Conservation (phyloP, 2,888 invertebrate genomes). For the Cheilosia vulpina region DNA sequence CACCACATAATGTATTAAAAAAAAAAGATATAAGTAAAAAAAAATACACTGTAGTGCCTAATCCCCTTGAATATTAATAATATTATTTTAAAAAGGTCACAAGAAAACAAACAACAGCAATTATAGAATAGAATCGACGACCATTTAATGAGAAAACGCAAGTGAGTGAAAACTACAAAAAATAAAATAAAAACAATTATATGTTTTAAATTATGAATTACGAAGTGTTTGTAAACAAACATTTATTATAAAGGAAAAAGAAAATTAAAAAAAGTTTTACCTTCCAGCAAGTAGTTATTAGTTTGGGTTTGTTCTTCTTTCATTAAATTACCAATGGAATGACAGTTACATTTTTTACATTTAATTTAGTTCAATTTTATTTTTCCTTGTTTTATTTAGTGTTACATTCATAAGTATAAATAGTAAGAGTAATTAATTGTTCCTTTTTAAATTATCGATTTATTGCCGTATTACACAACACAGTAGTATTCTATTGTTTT, state of each 20-base stretch:
- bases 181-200: conserved; percentile 54
- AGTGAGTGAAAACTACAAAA: conserved; percentile 79
- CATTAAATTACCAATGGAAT: conserved; percentile 25
- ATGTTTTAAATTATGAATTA: conserved; percentile 26
- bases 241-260: conserved; percentile 43
- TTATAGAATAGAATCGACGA: conserved; percentile 58
- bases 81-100: conserved; percentile 75
- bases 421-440: conserved; percentile 73
- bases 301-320: conserved; percentile 37
- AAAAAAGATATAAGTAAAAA: conserved; percentile 70
- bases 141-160: conserved; percentile 79
- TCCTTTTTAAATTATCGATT: conserved; percentile 72
- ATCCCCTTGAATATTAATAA: conserved; percentile 77
- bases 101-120: conserved; percentile 76
- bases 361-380: conserved; percentile 76
- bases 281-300: conserved; percentile 79
- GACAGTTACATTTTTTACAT: conserved; percentile 47
- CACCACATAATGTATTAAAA: conserved; percentile 72
- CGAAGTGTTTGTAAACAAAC: conserved; percentile 50
- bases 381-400: conserved; percentile 73
- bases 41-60: conserved; percentile 79
- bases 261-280: conserved; percentile 77
- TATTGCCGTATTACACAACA: conserved; percentile 72
- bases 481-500: conserved; percentile 65
- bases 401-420: conserved; percentile 55